These are phyloP conservation scores for Euplexia lucipara DNA, from an alignment of 2,888 invertebrate species.

Conservation along the genomic window DNA sequence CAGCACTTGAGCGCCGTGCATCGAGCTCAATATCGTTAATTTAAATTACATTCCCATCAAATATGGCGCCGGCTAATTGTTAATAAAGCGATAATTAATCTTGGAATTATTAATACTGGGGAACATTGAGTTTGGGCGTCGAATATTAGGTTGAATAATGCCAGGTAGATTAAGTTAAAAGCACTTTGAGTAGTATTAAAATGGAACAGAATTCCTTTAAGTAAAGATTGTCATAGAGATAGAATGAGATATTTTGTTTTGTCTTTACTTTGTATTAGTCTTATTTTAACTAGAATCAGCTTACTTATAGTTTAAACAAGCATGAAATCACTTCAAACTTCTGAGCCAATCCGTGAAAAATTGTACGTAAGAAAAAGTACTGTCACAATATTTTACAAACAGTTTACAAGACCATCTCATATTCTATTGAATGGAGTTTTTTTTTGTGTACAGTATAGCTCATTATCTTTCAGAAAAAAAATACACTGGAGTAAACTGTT, in stretches of 20 bases:
- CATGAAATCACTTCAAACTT: neutral
- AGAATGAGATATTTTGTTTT: neutral
- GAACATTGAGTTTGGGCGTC: conserved; percentile 49
- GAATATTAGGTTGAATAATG: conserved; percentile 51
- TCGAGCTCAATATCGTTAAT: conserved; percentile 73
- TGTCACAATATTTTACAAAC: too few species aligned
- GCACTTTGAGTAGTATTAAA: conserved; percentile 35
- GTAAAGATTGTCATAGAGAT: neutral
- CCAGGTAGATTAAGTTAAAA: conserved; percentile 53
- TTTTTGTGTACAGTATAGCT: too few species aligned
- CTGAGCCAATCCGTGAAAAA: too few species aligned
- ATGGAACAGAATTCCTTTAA: conserved; percentile 31
- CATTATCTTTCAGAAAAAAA: too few species aligned
- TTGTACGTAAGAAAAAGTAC: too few species aligned
- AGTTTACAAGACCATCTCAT: too few species aligned
- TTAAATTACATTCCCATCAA: conserved; percentile 76
- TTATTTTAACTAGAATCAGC: too few species aligned
- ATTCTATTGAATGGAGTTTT: too few species aligned
- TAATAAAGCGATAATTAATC: conserved; percentile 76
- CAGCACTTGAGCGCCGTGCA: conserved; percentile 70
- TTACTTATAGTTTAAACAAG: too few species aligned
- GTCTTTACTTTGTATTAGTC: too few species aligned
- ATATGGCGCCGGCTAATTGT: conserved; percentile 72
- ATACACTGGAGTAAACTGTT: too few species aligned
- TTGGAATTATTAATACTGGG: conserved; percentile 63